Evolutionary conservation across 2,113 vertebrate genomes (phyloP), one percentile per base, ranked within the genome.

Genomic region (Hucho hucho): DNA sequence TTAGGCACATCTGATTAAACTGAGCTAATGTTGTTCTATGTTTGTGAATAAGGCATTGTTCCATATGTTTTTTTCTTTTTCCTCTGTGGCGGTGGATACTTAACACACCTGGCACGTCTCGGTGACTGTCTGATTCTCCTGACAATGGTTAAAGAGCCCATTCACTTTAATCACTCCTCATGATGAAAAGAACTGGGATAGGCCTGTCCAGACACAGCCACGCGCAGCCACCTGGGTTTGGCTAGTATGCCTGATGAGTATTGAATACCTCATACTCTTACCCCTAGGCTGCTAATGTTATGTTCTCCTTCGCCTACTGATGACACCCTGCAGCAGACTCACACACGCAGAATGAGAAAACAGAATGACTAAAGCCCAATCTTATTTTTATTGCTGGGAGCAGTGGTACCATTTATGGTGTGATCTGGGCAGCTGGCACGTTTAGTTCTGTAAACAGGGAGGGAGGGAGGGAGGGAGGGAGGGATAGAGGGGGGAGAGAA

Each of bases 191-290:
- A 67, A 75, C 18, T 66, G 12, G 53, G 32, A 24, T 25, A 32
- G 68, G 32, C 87, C 78, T 85, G 89, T 88, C 47, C 70, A 75
- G 82, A 64, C 77, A 80, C 29, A 65, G 6, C 16, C 32, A 47
- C 22, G 47, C 65, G 49, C 26, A 47, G 68, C 70, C 81, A 82
- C 72, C 83, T 86, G 83, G 75, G 73, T 81, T 75, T 70, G 13
- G 24, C 64, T 11, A 16, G 83, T 49, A 81, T 81, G 80, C 84
- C 83, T 86, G 79, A 81, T 37, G 22, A 37, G 46, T 65, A 77
- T 70, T 58, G 63, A 79, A 78, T 80, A 77, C 67, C 49, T 85
- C 70, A 79, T 87, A 53, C 71, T 73, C 3, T 79, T 76, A 59
- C 69, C 74, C 79, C 77, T 56, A 69, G 81, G 82, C 78, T 25